Evolutionary conservation across 2,888 invertebrate genomes (phyloP), one percentile per base, ranked within the genome.

Genomic region (Hoplodrina blanda): DNA sequence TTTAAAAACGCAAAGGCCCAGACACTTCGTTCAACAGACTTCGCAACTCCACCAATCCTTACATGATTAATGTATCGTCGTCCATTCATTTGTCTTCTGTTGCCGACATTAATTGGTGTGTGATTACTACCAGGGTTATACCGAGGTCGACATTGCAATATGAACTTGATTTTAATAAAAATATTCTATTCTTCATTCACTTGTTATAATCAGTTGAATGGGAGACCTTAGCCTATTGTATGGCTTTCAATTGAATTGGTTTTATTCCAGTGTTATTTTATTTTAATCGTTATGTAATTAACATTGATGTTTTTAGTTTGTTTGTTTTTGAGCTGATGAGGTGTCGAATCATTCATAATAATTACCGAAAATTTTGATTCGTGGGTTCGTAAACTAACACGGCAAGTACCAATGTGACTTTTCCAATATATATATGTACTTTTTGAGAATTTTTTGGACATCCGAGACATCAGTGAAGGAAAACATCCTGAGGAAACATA

Each of bases 31-130:
- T 71, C 66, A 56, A 67, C 67, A 56, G 56, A 76, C 75, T 73
- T 76, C 68, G 64, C 64, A 82, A 80, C 67, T 54, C 61, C 66
- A 62, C 69, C 69, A 73, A 80, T 84, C 67, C 76, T 54, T 50
- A 60, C 15, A 83, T 92, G 92, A 94, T 94, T 94, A 91, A 94
- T 93, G 91, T 82, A 76, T 76, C 78, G 81, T 88, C 84, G 87
- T 90, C 88, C 88, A 87, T 92, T 89, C 92, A 90, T 93, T 90
- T 92, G 92, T 93, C 93, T 93, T 91, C 87, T 81, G 88, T 87
- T 88, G 88, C 85, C 81, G 90, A 92, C 90, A 88, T 91, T 93
- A 93, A 94, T 93, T 92, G 89, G 90, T 87, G 80, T 89, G 85
- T 90, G 91, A 93, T 92, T 89, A 90, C 87, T 62, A 67, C 71